Evolutionary conservation across 2,797 vertebrate genomes (phyloP), one percentile per base, ranked within the genome.

Genomic region (Myoxocephalus aenaeus): DNA sequence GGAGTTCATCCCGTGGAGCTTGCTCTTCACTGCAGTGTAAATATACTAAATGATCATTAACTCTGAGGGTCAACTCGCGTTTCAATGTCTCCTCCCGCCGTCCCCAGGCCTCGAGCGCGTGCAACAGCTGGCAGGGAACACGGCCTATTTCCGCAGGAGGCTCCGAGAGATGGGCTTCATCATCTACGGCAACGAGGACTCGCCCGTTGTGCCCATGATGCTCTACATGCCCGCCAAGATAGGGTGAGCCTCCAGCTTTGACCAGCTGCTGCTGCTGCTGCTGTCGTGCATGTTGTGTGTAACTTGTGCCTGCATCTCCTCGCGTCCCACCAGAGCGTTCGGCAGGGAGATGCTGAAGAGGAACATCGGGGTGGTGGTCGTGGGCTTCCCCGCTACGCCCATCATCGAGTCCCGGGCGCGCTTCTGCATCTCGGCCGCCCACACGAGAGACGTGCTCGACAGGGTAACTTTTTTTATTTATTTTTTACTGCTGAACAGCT

Each of bases 221-320:
- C 94, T 99, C 65, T 99, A 99, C 92, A 98, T 99, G 97, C 97
- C 97, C 3, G 97, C 97, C 89, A 99, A 99, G 95, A 97, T 98
- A 70, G 97, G 97, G 95, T 95, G 94, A 95, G 94, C 40, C 40
- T 56, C 1, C 0, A 34, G 22, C 51, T 57, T 40, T 18, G 36
- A 13, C 0, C 3, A 1, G 29, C 34, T 38, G 40, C 32, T 22
- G 22, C 25, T 32, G 44, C 27, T 27, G 20, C 50, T 46, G 36
- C n/a, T n/a, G n/a, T n/a, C n/a, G n/a, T 38, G 9, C 1, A n/a
- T n/a, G 50, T 12, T 12, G 50, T 4, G 0, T 6, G 13, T 64
- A 1, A 32, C 42, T 29, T 0, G 14, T 29, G 17, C 14, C 17
- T 8, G 18, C 58, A 12, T 65, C 20, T 22, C 50, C n/a, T n/a